These are phyloP conservation scores for Poeciliopsis turrubarensis DNA, from an alignment of 2,113 vertebrate genomes.

Conservation along the genomic window DNA sequence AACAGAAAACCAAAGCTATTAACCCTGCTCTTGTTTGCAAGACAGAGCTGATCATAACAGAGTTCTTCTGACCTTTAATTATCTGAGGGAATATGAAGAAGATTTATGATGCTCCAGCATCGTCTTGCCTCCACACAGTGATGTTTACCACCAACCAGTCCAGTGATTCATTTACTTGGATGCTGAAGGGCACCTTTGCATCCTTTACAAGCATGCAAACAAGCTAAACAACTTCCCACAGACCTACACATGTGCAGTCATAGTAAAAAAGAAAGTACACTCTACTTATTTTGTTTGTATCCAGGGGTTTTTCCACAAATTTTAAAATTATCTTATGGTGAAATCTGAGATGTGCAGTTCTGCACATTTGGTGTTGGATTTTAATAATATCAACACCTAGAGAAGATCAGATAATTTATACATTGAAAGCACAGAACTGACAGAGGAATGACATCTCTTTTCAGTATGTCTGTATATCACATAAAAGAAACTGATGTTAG, in stretches of 20 bases:
- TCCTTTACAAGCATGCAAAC: neutral
- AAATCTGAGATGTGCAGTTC: neutral
- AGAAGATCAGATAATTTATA: neutral
- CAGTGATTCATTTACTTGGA: slow-evolving; percentile 10
- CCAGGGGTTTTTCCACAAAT: neutral
- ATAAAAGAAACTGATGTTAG: neutral
- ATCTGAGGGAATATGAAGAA: slow-evolving; percentile 4
- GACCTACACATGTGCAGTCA: neutral
- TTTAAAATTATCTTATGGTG: neutral
- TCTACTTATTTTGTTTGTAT: neutral
- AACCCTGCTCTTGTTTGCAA: slow-evolving; percentile 18
- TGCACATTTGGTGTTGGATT: neutral
- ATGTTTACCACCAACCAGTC: slow-evolving; percentile 25
- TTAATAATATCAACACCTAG: too few relatives aligned
- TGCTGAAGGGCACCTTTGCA: slow-evolving; percentile 26
- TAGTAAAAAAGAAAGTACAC: neutral
- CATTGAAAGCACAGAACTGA: neutral
- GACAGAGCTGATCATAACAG: neutral
- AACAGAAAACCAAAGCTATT: slow-evolving; percentile 24
- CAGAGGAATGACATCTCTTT: neutral
- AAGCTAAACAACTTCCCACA: neutral
- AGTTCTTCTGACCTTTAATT: slow-evolving; percentile 25
- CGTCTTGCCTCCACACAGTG: neutral
- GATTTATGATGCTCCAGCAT: neutral
- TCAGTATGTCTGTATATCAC: neutral